phyloP scores from a whole-genome alignment of 2,113 vertebrate species.

The Oreochromis tanganicae region DNA sequence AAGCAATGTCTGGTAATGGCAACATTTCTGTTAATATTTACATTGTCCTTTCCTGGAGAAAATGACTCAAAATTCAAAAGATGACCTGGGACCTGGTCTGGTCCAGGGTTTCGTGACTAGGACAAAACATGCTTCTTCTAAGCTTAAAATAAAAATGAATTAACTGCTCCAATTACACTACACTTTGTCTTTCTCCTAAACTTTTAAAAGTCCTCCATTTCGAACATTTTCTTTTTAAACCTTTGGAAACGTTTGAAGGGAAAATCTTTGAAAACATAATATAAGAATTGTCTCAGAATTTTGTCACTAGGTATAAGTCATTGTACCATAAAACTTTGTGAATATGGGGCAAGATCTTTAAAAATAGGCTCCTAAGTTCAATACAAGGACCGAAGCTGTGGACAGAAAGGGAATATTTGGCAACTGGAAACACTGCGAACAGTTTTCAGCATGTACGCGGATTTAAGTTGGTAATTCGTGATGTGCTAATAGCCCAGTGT shows the following conservation, averaged over 20 bases:
- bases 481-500: not conserved
- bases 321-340: not conserved
- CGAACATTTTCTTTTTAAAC: accelerated
- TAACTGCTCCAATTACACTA: not conserved
- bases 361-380: accelerated
- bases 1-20: not conserved
- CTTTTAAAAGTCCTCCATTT: not conserved
- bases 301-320: not conserved
- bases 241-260: not conserved
- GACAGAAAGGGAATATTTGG: not conserved
- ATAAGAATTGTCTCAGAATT: not conserved
- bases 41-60: not conserved
- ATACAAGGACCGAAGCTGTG: not conserved
- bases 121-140: not conserved
- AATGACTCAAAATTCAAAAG: not conserved
- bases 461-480: accelerated
- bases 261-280: not conserved
- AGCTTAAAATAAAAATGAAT: not conserved
- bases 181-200: not conserved
- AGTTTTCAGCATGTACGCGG: not conserved
- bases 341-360: not conserved
- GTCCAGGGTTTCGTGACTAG: not conserved
- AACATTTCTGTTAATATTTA: not conserved
- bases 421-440: not conserved
- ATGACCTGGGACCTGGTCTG: not conserved